Percentiles rank a stretch among this genome's conserved stretches.
Evolutionary conservation across 1,140 invertebrate species (phyloP).

Genomic region (Lepidurus packardi): DNA sequence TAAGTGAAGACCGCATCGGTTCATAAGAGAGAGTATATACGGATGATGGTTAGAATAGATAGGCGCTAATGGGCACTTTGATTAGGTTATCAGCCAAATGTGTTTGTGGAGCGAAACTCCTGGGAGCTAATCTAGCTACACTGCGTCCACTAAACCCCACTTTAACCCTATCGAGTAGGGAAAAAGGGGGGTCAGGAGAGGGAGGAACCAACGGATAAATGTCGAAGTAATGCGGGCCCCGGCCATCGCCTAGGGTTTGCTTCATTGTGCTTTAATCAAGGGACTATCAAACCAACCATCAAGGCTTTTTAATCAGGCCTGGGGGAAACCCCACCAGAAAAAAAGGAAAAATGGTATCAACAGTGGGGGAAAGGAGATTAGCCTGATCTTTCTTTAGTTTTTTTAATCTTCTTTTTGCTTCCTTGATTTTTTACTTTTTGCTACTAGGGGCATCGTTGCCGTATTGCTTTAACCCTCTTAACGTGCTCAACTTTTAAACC

Average conservation of each 20-base stretch:
- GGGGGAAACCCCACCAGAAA: not conserved
- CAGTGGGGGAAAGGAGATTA: not conserved
- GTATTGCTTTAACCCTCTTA: not conserved
- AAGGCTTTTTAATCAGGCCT: slow-evolving; percentile 1
- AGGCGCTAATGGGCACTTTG: slow-evolving; percentile 14
- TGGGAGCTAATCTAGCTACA: slow-evolving; percentile 19
- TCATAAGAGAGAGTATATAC: not conserved
- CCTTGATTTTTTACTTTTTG: not conserved
- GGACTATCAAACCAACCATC: slow-evolving; percentile 15
- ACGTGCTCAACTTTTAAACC: not conserved
- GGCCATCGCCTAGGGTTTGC: slow-evolving; percentile 12
- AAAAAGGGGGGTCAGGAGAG: not conserved
- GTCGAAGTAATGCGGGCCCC: not conserved
- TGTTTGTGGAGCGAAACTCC: slow-evolving; percentile 18
- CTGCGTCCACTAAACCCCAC: slow-evolving; percentile 3
- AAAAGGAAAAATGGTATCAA: not conserved
- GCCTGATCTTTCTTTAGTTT: not conserved
- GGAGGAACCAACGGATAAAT: slow-evolving; percentile 2
- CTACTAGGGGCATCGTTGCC: not conserved
- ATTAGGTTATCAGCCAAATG: slow-evolving; percentile 22
- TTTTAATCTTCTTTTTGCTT: not conserved
- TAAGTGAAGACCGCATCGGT: not conserved
- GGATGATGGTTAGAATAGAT: not conserved
- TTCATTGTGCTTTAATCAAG: slow-evolving; percentile 22
- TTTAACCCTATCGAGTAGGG: not conserved